Conservation (phyloP, 2,113 vertebrate species). For the Delphinus delphis region DNA sequence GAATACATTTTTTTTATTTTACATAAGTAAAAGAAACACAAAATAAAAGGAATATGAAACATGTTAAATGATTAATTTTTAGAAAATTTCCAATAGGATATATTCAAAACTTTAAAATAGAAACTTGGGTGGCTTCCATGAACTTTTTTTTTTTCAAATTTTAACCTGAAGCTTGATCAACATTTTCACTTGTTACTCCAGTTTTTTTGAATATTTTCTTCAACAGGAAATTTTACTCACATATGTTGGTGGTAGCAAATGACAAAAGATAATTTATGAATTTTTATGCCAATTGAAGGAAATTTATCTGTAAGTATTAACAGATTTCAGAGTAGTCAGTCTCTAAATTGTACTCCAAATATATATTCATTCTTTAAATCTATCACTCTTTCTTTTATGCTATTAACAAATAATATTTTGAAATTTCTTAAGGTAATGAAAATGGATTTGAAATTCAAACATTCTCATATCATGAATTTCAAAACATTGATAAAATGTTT, state of each 20-base stretch:
- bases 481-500: not conserved
- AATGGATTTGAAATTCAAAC: not conserved
- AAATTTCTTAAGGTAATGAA: not conserved
- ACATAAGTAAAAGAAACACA: not conserved
- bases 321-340: not conserved
- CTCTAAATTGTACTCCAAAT: not conserved
- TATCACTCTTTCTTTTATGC: not conserved
- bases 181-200: not conserved
- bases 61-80: not conserved
- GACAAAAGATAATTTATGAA: not conserved
- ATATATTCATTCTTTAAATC: not conserved
- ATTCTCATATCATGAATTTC: not conserved
- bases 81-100: not conserved
- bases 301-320: not conserved
- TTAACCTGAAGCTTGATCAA: not conserved
- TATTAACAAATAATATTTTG: not conserved
- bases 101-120: not conserved
- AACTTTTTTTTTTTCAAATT: not conserved
- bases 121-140: not conserved
- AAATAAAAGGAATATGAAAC: not conserved
- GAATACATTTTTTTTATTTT: not conserved
- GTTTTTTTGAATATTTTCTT: not conserved
- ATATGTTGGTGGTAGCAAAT: not conserved
- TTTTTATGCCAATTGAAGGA: not conserved
- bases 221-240: not conserved